Conservation (phyloP, 2,888 invertebrate species). For the Syrphus vitripennis region DNA sequence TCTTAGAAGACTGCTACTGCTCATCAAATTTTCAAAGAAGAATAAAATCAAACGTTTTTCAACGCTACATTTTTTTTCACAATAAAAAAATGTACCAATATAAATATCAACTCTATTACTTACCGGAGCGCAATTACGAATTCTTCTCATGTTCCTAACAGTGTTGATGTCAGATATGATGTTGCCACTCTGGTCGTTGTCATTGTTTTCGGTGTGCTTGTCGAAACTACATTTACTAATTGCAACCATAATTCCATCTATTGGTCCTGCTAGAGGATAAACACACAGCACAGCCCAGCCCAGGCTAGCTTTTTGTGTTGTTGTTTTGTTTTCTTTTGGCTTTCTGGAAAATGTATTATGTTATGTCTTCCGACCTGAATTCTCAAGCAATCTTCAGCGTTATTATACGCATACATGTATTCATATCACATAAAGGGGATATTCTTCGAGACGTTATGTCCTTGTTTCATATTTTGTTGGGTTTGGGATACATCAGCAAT, state of each 20-base stretch:
- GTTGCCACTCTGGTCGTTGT: slow-evolving; percentile 46
- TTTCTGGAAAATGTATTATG: slow-evolving; percentile 24
- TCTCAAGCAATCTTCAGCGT: slow-evolving; percentile 56
- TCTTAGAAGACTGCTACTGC: no score
- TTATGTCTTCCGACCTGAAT: slow-evolving; percentile 46
- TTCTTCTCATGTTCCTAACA: slow-evolving; percentile 64
- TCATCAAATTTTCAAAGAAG: background rate
- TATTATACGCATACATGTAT: slow-evolving; percentile 54
- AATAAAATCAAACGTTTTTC: background rate
- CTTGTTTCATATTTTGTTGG: slow-evolving; percentile 18
- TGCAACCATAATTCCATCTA: slow-evolving; percentile 70
- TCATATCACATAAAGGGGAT: slow-evolving; percentile 58
- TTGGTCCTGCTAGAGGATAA: slow-evolving; percentile 39
- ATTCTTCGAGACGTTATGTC: slow-evolving; percentile 39
- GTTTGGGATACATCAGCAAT: background rate
- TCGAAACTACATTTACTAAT: slow-evolving; percentile 70
- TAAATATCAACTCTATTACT: slow-evolving; percentile 26
- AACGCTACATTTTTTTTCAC: background rate
- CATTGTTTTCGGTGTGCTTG: slow-evolving; percentile 49
- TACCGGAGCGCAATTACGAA: slow-evolving; percentile 60
- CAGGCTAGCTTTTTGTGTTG: slow-evolving; percentile 13
- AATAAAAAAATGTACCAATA: background rate
- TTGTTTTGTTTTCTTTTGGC: background rate
- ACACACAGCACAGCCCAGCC: slow-evolving; percentile 8
- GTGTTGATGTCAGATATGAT: slow-evolving; percentile 56